Evolutionary conservation across 2,113 vertebrate genomes (phyloP).

Genomic region (Albula goreensis): DNA sequence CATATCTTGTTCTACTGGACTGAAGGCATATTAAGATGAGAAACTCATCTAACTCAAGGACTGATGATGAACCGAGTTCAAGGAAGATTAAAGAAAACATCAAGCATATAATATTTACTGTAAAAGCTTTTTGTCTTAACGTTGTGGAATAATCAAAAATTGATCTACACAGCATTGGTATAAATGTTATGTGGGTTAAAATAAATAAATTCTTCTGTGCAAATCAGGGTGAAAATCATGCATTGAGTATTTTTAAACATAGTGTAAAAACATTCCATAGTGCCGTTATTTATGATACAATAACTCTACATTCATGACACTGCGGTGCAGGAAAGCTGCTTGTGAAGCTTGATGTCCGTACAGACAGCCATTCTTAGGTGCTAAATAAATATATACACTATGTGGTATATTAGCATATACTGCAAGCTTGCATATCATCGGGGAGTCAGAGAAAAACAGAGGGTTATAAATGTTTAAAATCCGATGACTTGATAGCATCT

Average conservation of each 20-base stretch:
- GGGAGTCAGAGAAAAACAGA: background rate
- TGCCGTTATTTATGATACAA: too few relatives aligned
- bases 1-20: background rate
- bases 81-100: background rate
- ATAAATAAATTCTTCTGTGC: background rate
- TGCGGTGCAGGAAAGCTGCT: background rate
- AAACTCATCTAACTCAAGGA: too few relatives aligned
- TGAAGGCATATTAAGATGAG: background rate
- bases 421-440: background rate
- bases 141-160: background rate
- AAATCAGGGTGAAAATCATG: background rate
- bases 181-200: background rate
- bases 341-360: background rate
- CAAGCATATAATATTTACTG: background rate
- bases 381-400: background rate
- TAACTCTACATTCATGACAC: too few relatives aligned
- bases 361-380: background rate
- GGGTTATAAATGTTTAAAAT: background rate
- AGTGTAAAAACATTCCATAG: too few relatives aligned
- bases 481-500: background rate
- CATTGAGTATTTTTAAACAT: background rate
- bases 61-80: background rate
- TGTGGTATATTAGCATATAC: background rate
- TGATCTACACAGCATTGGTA: background rate
- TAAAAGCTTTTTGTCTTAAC: background rate